Conservation (phyloP, 2,797 vertebrate genomes). For the Xiphophorus birchmanni region DNA sequence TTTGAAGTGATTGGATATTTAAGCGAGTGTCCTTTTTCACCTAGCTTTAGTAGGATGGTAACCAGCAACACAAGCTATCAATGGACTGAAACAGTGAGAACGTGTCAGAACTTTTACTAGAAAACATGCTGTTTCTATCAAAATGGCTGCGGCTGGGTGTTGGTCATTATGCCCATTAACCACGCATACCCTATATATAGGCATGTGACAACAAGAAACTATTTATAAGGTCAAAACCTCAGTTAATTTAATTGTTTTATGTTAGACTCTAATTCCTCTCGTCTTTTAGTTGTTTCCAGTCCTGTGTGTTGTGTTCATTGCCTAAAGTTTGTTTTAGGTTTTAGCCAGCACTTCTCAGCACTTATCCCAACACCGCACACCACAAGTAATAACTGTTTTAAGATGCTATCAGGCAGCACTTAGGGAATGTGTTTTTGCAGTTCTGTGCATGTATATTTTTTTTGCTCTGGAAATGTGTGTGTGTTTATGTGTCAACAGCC, state of each 20-base stretch:
- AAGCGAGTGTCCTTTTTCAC: background rate
- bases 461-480: constrained; percentile 38
- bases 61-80: background rate
- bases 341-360: constrained; percentile 50
- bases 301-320: constrained; percentile 31
- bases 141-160: background rate
- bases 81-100: background rate
- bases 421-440: constrained; percentile 42
- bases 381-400: constrained; percentile 66
- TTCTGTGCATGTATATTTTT: constrained; percentile 32
- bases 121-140: background rate
- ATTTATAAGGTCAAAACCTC: background rate
- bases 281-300: constrained; percentile 10
- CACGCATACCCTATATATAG: background rate
- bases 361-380: constrained; percentile 56
- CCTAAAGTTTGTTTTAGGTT: constrained; percentile 56
- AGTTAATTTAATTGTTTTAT: background rate
- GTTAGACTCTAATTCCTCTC: background rate
- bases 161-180: background rate
- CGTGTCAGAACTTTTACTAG: background rate
- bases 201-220: background rate
- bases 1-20: background rate
- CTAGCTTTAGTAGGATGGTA: background rate
- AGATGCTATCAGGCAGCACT: constrained; percentile 63
- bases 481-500: constrained; percentile 71